Base-by-base conservation (phyloP, 2,113 vertebrate species). In the Plestiodon gilberti region DNA sequence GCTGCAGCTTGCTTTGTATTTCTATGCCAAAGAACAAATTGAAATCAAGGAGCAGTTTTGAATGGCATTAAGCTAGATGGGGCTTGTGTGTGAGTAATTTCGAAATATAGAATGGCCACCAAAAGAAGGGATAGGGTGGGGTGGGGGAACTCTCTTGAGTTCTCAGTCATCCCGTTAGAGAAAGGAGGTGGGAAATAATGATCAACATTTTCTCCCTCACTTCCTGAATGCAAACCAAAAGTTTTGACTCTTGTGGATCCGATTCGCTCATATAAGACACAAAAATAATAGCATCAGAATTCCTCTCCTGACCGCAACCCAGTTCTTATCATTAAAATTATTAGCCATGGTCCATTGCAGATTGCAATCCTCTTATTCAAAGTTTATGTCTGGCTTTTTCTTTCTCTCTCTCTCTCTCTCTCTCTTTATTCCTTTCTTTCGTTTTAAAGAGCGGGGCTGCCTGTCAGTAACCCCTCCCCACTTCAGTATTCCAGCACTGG, bases 191-290 rank as follows among this genome's bases (percentile, higher is more conserved):
- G 92, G 86, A 93, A 93, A 84, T 48, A 90, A 73, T 0, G 25
- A 86, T 84, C 87, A 65, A 88, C 75, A 77, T 87, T 90, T 90
- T 84, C 70, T 84, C 91, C 91, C 90, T 90, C 23, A 69, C 81
- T 78, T 82, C 87, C 75, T 70, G 93, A 93, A 94, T 65, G 84
- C 91, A 93, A 89, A 88, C 78, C 87, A 89, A 83, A 80, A 88
- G 83, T 87, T 83, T 91, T 84, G 76, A 69, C 89, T 87, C 93
- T 20, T 67, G 84, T 88, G 90, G 30, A 33, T 93, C 87, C 78
- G 90, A 94, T 89, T 89, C 89, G 91, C 88, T 95, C 90, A 0
- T 64, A 87, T 81, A 77, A 89, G 95, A 94, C 94, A 92, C 84
- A 88, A 92, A 92, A 87, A 90, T 90, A 93, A n/a, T 90, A 94